These are phyloP conservation scores for Varanus salvator DNA, from an alignment of 2,113 vertebrate genomes.

Conservation along the genomic window DNA sequence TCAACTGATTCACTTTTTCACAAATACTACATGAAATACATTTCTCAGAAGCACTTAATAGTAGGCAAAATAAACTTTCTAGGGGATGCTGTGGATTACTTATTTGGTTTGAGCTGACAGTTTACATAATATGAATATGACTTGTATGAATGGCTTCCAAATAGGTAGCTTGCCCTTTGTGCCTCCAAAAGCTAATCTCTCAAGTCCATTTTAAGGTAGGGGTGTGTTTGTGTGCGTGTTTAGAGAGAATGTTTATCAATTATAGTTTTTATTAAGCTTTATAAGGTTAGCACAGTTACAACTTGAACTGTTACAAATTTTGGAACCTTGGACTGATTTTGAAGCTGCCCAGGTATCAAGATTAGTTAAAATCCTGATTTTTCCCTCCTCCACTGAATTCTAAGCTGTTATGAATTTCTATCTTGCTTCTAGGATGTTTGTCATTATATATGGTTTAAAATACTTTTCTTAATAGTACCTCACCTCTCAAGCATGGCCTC, in stretches of 20 bases:
- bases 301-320: neutral
- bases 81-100: neutral
- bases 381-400: neutral
- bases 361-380: neutral
- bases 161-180: neutral
- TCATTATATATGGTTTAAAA: neutral
- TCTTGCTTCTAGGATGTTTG: neutral
- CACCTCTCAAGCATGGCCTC: neutral
- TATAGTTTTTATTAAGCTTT: neutral
- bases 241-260: too few species aligned
- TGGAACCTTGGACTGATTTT: neutral
- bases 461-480: neutral
- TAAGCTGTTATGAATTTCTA: neutral
- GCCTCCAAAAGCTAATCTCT: neutral
- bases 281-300: neutral
- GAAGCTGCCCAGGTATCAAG: neutral
- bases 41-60: constrained; percentile 3
- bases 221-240: too few species aligned
- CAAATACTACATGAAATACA: neutral
- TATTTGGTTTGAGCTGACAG: neutral
- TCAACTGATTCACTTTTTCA: constrained; percentile 10
- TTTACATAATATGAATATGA: neutral
- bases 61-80: neutral
- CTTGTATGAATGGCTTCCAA: neutral
- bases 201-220: neutral